These are phyloP conservation scores for Falco berigora DNA, from an alignment of 2,797 vertebrate species.

Conservation along the genomic window DNA sequence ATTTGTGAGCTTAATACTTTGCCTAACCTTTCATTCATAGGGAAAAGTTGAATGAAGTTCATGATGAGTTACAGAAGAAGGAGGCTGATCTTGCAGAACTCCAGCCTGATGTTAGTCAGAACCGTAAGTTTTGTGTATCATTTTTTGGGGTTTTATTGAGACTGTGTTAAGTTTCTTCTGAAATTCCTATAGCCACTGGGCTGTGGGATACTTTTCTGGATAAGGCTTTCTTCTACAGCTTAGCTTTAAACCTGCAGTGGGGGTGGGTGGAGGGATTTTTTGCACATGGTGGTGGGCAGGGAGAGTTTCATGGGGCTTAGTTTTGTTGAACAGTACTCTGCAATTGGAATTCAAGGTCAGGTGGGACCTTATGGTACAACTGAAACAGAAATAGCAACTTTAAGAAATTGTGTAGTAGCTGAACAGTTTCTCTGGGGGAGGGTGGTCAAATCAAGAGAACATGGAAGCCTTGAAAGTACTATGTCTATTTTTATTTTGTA, in stretches of 20 bases:
- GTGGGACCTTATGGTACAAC: not conserved
- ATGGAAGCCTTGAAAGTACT: not conserved
- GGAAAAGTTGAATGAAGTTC: conserved; percentile 93
- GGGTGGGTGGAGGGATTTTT: accelerated
- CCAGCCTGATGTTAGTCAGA: conserved; percentile 88
- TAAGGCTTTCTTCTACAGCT: not conserved
- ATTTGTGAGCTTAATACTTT: not conserved
- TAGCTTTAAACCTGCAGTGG: not conserved
- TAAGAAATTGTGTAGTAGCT: not conserved
- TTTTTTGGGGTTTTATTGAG: accelerated
- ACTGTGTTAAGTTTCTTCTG: not conserved
- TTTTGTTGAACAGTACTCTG: not conserved
- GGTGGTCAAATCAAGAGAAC: not conserved
- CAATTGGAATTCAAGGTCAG: not conserved
- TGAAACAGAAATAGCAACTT: not conserved
- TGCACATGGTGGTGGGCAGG: not conserved
- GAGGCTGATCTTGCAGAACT: conserved; percentile 93
- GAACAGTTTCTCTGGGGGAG: not conserved
- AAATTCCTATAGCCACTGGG: not conserved
- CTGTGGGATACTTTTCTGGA: not conserved
- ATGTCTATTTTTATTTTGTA: not conserved
- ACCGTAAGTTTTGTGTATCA: conserved; percentile 66
- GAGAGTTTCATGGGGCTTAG: not conserved
- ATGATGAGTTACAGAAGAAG: conserved; percentile 96
- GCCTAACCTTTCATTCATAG: conserved; percentile 61